A percentile compares a stretch with the other conserved stretches of the same genome.
Evolutionary conservation across 1,140 invertebrate species (phyloP).

Genomic region (Drosophila hydei): DNA sequence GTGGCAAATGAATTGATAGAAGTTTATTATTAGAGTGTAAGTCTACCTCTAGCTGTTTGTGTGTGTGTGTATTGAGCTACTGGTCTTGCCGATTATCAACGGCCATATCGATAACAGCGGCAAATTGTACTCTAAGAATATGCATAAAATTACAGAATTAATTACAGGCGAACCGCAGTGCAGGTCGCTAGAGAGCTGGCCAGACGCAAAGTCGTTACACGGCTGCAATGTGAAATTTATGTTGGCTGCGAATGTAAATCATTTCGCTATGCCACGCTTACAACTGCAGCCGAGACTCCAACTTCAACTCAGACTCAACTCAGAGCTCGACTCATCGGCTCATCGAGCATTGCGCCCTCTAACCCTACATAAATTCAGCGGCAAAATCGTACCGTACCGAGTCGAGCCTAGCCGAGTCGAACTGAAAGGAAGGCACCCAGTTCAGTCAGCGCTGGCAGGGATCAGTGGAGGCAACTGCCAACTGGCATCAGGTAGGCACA

Average conservation of each 20-base stretch:
- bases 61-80: slow-evolving; percentile 49
- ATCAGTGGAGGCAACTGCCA: slow-evolving; percentile 13
- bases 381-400: slow-evolving; percentile 26
- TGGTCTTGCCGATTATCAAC: slow-evolving; percentile 56
- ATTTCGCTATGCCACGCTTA: slow-evolving; percentile 76
- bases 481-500: slow-evolving; percentile 16
- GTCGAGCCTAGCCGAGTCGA: slow-evolving; percentile 37
- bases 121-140: slow-evolving; percentile 41
- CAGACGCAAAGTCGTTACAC: slow-evolving; percentile 63
- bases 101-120: slow-evolving; percentile 52
- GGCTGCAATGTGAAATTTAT: slow-evolving; percentile 54
- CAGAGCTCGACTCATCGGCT: slow-evolving; percentile 55
- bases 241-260: slow-evolving; percentile 80
- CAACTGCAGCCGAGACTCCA: slow-evolving; percentile 47
- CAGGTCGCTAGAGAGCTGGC: slow-evolving; percentile 28
- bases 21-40: slow-evolving; percentile 58
- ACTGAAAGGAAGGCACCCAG: slow-evolving; percentile 37
- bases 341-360: slow-evolving; percentile 78
- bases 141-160: slow-evolving; percentile 60
- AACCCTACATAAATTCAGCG: slow-evolving; percentile 81
- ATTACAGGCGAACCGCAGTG: slow-evolving; percentile 36
- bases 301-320: slow-evolving; percentile 15
- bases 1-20: slow-evolving; percentile 55
- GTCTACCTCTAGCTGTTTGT: background rate
- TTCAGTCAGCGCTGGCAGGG: slow-evolving; percentile 32